Conservation (phyloP, 2,888 invertebrate genomes). For the Clistopyga incitator region DNA sequence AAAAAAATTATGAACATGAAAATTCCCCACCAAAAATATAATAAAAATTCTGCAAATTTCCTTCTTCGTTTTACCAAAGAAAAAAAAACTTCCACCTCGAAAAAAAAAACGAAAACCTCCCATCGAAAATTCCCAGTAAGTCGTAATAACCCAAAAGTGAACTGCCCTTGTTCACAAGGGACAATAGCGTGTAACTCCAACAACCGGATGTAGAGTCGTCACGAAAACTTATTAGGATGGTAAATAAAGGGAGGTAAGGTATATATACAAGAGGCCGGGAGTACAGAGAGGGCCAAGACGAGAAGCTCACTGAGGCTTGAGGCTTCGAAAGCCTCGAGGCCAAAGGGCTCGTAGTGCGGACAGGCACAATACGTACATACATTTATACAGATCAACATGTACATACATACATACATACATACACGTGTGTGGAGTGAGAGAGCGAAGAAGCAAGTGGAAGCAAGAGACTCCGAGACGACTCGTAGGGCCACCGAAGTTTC, state of each 20-base stretch:
- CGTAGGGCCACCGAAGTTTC: constrained; percentile 70
- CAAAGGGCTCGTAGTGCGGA: constrained; percentile 22
- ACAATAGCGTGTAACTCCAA: constrained; percentile 12
- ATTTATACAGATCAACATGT: neutral
- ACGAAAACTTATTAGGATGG: constrained; percentile 51
- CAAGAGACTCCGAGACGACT: constrained; percentile 55
- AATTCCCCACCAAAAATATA: no score
- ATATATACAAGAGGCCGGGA: no score
- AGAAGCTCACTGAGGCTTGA: constrained; percentile 5
- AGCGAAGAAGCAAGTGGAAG: constrained; percentile 46
- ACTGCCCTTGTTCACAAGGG: constrained; percentile 5
- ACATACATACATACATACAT: constrained; percentile 16
- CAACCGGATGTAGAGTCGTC: constrained; percentile 35
- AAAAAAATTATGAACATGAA: no score
- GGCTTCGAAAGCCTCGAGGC: constrained; percentile 3
- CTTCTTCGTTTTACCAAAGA: neutral
- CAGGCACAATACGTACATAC: constrained; percentile 29
- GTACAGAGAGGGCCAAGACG: constrained; percentile 34
- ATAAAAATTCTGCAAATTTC: no score
- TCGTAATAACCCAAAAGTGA: neutral
- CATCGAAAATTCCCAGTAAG: neutral
- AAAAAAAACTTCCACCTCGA: neutral
- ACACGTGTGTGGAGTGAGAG: constrained; percentile 1
- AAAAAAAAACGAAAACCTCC: neutral
- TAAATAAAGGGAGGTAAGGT: constrained; percentile 40